These are phyloP conservation scores for Nyctibius grandis DNA, from an alignment of 2,797 vertebrate species.

Conservation along the genomic window DNA sequence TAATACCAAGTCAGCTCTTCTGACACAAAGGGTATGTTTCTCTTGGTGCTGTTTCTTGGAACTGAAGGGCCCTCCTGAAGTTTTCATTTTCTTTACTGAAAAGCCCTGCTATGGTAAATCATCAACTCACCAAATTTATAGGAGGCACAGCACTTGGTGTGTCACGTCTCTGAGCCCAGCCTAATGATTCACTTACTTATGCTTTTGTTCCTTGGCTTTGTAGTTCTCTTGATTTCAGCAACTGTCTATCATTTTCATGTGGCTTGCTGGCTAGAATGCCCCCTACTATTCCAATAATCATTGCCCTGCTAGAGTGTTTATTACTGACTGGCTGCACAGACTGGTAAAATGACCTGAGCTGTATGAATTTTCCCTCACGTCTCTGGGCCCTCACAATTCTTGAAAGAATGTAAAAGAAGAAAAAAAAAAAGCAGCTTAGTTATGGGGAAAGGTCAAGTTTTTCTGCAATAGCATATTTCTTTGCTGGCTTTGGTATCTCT, in stretches of 20 bases:
- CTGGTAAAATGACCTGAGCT: conserved; percentile 41
- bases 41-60: conserved; percentile 56
- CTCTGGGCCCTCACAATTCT: conserved; percentile 32
- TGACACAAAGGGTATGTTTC: conserved; percentile 57
- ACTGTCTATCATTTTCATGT: conserved; percentile 64
- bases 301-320: conserved; percentile 40
- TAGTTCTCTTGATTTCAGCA: conserved; percentile 60
- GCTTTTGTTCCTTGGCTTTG: conserved; percentile 59
- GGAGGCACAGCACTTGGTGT: conserved; percentile 51
- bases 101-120: conserved; percentile 57
- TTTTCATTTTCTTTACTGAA: conserved; percentile 68
- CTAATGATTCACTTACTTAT: conserved; percentile 51
- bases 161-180: conserved; percentile 48
- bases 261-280: conserved; percentile 47
- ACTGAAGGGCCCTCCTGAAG: conserved; percentile 57
- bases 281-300: conserved; percentile 42
- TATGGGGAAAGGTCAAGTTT: conserved; percentile 12
- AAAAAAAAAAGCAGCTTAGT: not conserved
- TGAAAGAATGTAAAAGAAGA: conserved; percentile 24
- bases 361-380: conserved; percentile 25
- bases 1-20: conserved; percentile 54
- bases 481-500: accelerated
- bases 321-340: conserved; percentile 34
- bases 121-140: conserved; percentile 59
- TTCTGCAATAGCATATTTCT: conserved; percentile 14